Percentiles rank a stretch among this genome's conserved stretches.
phyloP scores from a whole-genome alignment of 2,797 vertebrate genomes.

The Parauchenoglanis punctatus region DNA sequence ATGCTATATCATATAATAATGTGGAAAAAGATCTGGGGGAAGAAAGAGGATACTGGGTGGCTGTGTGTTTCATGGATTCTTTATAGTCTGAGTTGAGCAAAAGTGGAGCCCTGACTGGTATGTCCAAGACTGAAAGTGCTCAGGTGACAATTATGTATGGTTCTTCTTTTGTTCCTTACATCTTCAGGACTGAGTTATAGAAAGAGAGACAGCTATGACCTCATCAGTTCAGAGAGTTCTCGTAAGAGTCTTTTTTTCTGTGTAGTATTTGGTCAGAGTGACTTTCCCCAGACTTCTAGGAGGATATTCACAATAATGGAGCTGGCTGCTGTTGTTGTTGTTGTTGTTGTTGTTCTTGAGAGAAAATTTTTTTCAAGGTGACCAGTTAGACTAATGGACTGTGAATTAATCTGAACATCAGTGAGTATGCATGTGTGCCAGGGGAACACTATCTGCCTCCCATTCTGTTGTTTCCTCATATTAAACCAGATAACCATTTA shows the following conservation, averaged over 20 bases:
- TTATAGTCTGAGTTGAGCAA: neutral
- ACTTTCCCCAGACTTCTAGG: slow-evolving; percentile 3
- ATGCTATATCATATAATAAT: no score
- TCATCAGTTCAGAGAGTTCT: slow-evolving; percentile 21
- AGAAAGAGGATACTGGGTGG: neutral
- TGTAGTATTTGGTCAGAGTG: slow-evolving; percentile 32
- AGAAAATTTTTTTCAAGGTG: neutral
- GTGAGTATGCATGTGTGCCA: slow-evolving; percentile 1
- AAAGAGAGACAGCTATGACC: neutral
- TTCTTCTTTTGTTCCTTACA: neutral
- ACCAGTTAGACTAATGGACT: neutral
- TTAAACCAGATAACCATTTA: neutral
- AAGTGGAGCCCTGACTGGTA: neutral
- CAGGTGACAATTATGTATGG: slow-evolving; percentile 15
- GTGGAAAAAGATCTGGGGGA: no score
- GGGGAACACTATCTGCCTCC: neutral
- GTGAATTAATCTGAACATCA: neutral
- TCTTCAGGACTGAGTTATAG: neutral
- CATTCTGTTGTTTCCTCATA: neutral
- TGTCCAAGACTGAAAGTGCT: neutral
- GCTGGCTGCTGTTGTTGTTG: neutral
- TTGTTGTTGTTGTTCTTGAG: neutral
- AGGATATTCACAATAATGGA: slow-evolving; percentile 4
- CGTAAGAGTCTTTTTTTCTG: neutral
- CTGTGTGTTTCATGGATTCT: neutral